Conservation (phyloP, 2,888 invertebrate genomes). For the Agonum fuliginosum region DNA sequence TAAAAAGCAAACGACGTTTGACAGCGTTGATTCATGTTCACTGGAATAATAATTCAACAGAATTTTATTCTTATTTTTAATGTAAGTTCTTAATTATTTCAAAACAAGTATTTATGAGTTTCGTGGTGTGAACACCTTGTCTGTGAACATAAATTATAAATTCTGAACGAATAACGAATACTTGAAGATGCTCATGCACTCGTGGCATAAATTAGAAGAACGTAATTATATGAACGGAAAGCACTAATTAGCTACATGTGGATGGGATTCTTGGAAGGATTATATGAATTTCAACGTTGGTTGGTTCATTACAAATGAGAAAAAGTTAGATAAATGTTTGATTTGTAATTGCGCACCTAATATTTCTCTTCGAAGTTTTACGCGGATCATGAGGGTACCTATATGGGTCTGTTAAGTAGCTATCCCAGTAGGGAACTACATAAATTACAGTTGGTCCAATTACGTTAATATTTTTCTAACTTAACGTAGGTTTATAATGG, state of each 20-base stretch:
- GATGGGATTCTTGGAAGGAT: constrained; percentile 1
- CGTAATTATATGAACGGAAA: constrained; percentile 36
- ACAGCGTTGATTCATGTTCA: constrained; percentile 8
- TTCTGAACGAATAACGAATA: constrained; percentile 44
- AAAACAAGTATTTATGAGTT: constrained; percentile 39
- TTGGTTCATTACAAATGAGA: not conserved
- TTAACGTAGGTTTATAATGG: too few species aligned
- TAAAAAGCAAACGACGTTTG: not conserved
- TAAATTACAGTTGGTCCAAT: too few species aligned
- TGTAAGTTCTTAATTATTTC: constrained; percentile 43
- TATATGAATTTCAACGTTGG: constrained; percentile 9
- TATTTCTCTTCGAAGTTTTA: not conserved
- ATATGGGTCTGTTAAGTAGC: not conserved
- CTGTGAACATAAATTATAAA: constrained; percentile 28
- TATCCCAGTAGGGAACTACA: not conserved
- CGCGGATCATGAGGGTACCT: constrained; percentile 15
- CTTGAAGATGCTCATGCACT: constrained; percentile 31
- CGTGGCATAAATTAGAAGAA: constrained; percentile 42
- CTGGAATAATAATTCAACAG: constrained; percentile 24
- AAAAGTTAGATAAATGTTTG: constrained; percentile 14
- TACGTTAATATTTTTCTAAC: too few species aligned
- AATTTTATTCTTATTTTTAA: constrained; percentile 40
- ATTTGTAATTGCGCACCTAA: not conserved
- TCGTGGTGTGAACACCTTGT: constrained; percentile 43
- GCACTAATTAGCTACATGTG: constrained; percentile 18